These are phyloP conservation scores for Octopus bimaculoides DNA, from an alignment of 1,140 invertebrate species.

Conservation along the genomic window DNA sequence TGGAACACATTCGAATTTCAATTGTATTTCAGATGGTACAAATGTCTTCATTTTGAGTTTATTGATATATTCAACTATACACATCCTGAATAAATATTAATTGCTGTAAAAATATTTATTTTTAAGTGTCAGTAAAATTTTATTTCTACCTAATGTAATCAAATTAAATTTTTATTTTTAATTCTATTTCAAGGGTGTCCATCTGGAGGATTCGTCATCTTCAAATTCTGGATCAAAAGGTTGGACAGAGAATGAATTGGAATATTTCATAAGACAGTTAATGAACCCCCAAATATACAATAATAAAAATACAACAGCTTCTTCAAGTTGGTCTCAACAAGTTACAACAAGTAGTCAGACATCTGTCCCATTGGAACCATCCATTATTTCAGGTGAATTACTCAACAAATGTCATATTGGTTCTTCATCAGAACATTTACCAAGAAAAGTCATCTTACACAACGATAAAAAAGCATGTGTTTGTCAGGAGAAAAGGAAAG, in stretches of 20 bases:
- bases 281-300: conserved; percentile 21
- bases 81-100: not conserved
- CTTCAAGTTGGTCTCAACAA: not conserved
- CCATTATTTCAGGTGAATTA: not conserved
- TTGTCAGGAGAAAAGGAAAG: conserved; percentile 2
- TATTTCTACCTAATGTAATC: not conserved
- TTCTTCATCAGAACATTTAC: not conserved
- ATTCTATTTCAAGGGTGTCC: conserved; percentile 24
- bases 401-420: not conserved
- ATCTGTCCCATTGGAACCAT: not conserved
- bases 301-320: not conserved
- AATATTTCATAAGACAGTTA: conserved; percentile 24
- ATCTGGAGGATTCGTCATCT: conserved; percentile 26
- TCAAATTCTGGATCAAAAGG: conserved; percentile 17
- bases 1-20: not conserved
- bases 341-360: conserved; percentile 11
- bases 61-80: not conserved
- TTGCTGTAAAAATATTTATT: not conserved
- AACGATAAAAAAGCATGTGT: not conserved
- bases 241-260: conserved; percentile 20
- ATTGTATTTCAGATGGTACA: not conserved
- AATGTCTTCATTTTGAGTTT: not conserved
- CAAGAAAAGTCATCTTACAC: not conserved
- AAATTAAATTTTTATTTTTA: not conserved
- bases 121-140: not conserved